phyloP scores from a whole-genome alignment of 2,797 vertebrate species.

The Amblyraja radiata region DNA sequence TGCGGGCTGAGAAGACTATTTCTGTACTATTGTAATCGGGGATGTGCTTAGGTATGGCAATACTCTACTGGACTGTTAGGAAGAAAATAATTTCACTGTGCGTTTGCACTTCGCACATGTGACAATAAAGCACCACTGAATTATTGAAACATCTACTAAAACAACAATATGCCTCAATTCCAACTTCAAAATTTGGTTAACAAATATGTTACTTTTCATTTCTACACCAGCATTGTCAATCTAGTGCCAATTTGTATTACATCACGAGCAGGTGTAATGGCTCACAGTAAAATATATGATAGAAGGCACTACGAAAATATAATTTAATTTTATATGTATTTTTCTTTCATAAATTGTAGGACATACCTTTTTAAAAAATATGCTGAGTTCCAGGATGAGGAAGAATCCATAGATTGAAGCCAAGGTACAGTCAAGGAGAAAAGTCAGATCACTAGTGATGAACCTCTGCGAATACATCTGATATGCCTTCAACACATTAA shows the following conservation, averaged over 20 bases:
- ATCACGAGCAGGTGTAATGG: not conserved
- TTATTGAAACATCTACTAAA: not conserved
- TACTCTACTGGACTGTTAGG: too few relatives aligned
- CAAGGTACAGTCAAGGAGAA: constrained; percentile 21
- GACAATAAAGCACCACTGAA: too few relatives aligned
- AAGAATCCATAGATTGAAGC: constrained; percentile 5
- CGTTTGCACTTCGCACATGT: too few relatives aligned
- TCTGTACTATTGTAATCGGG: too few relatives aligned
- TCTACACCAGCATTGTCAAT: not conserved
- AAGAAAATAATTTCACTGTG: too few relatives aligned
- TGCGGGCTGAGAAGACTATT: too few relatives aligned
- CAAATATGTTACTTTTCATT: not conserved
- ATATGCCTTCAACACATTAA: constrained; percentile 27
- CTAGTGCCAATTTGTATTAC: not conserved
- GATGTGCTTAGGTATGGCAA: too few relatives aligned
- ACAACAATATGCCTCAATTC: not conserved
- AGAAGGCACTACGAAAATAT: not conserved
- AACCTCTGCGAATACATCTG: constrained; percentile 15
- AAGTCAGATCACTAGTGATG: constrained; percentile 19
- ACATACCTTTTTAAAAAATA: constrained; percentile 34
- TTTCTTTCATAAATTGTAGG: not conserved
- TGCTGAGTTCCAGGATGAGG: constrained; percentile 27
- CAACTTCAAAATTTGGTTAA: not conserved
- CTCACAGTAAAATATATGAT: not conserved
- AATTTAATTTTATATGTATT: not conserved